Percentiles rank a stretch among this genome's conserved stretches.
Conservation (phyloP, 2,888 invertebrate genomes). For the Oligia latruncula region DNA sequence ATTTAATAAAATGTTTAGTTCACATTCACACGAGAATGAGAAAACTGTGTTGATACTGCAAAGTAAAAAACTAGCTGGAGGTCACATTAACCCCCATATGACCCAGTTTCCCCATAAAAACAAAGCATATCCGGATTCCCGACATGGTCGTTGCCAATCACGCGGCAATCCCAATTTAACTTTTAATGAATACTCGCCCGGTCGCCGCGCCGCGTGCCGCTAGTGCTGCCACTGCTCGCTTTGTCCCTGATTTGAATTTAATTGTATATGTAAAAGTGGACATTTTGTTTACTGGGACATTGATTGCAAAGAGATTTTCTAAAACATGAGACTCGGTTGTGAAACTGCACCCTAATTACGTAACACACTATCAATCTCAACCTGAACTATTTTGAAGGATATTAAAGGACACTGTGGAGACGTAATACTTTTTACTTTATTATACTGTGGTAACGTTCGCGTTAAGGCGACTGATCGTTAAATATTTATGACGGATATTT, state of each 20-base stretch:
- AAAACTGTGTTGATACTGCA: not conserved
- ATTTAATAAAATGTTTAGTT: not conserved
- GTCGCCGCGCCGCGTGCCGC: constrained; percentile 17
- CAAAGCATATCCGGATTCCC: constrained; percentile 40
- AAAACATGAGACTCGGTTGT: not conserved
- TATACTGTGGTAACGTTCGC: not conserved
- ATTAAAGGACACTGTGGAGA: not conserved
- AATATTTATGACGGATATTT: not conserved
- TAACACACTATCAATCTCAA: too few relatives aligned
- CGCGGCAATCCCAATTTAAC: constrained; percentile 64
- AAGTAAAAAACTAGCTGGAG: constrained; percentile 2
- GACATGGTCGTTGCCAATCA: constrained; percentile 59
- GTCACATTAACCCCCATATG: constrained; percentile 16
- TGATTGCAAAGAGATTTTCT: constrained; percentile 15
- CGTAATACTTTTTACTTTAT: not conserved
- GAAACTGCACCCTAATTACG: not conserved
- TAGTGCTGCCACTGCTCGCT: constrained; percentile 27
- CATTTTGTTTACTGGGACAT: constrained; percentile 44
- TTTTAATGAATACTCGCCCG: constrained; percentile 63
- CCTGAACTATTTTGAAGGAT: too few relatives aligned
- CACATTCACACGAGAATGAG: not conserved
- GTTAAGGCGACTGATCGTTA: not conserved
- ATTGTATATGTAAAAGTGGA: constrained; percentile 58
- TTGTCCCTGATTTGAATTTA: constrained; percentile 63
- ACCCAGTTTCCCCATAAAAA: constrained; percentile 51